Base-by-base conservation (phyloP, 2,797 vertebrate genomes). In the Chelon auratus region DNA sequence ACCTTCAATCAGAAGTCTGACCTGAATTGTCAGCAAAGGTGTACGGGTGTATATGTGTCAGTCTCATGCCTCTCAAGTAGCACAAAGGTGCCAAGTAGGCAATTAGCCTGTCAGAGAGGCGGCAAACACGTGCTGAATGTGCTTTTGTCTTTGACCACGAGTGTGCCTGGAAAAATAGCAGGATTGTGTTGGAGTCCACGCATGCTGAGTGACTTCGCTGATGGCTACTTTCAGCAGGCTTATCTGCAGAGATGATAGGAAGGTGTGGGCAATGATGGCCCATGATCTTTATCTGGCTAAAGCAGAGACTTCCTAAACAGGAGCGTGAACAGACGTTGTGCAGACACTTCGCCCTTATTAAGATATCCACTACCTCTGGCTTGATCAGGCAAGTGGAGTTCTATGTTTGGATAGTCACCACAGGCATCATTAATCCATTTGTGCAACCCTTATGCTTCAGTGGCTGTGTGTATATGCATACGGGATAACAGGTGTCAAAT, bases 271-370 rank as follows among this genome's bases (percentile, higher is more conserved):
- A 84, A 42, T 72, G 72, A 87, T 75, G 78, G 66, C 59, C 36
- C 11, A 1, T 77, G 85, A 92, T 90, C 59, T 48, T 78, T 86
- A 84, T 92, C 87, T 71, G 62, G 62, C 61, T 75, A 22, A 63
- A 77, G 67, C 61, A 42, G 71, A 52, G 77, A 74, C 87, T 86
- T 88, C 81, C 83, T 83, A 73, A 68, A 82, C 54, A 57, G 79
- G 54, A 84, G 88, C 45, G 87, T 68, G 69, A 86, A 51, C 78
- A 75, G 82, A 89, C 43, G 2, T 13, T 37, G 55, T 63, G 45
- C 89, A 91, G 84, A 78, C 69, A 17, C 71, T 61, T 87, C 63
- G 61, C 30, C 78, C 86, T 78, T 81, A 86, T 86, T 82, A 81
- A 91, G 90, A 62, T 82, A 75, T 81, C 71, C 54, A 14, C 58